Evolutionary conservation across 1,140 invertebrate genomes (phyloP).

Genomic region (Hypothenemus hampei): DNA sequence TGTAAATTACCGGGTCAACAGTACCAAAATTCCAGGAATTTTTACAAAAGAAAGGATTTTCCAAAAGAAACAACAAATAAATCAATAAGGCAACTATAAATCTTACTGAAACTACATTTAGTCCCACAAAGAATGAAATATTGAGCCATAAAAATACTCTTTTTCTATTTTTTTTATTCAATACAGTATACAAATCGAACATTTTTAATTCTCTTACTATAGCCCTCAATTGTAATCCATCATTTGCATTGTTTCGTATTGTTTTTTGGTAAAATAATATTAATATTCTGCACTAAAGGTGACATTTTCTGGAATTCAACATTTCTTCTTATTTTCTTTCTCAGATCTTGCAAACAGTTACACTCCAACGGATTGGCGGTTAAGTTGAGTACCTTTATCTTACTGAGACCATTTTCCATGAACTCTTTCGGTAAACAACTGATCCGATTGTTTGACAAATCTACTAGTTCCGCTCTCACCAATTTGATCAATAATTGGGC

Average conservation of each 20-base stretch:
- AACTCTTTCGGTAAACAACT: constrained; percentile 31
- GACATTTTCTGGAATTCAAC: constrained; percentile 29
- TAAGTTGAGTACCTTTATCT: constrained; percentile 25
- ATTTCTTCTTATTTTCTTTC: constrained; percentile 20
- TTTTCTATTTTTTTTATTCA: too few relatives aligned
- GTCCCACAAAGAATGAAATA: too few relatives aligned
- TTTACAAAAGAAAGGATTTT: too few relatives aligned
- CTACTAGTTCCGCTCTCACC: constrained; percentile 22
- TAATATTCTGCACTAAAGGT: constrained; percentile 21
- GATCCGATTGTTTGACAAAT: constrained; percentile 28
- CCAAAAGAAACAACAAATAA: too few relatives aligned
- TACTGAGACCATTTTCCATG: constrained; percentile 26
- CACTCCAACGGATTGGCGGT: constrained; percentile 28
- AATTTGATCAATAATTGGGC: constrained; percentile 28
- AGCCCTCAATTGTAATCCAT: too few relatives aligned
- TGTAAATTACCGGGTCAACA: too few relatives aligned
- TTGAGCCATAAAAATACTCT: too few relatives aligned
- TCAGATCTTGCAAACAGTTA: constrained; percentile 27
- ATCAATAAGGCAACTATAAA: too few relatives aligned
- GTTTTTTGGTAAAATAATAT: constrained; percentile 21
- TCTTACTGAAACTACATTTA: too few relatives aligned
- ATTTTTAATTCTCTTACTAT: too few relatives aligned
- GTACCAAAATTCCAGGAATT: too few relatives aligned
- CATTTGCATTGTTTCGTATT: neutral
- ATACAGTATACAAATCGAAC: too few relatives aligned